These are phyloP conservation scores for Druceiella hillmani DNA, from an alignment of 2,888 invertebrate species.

Conservation along the genomic window DNA sequence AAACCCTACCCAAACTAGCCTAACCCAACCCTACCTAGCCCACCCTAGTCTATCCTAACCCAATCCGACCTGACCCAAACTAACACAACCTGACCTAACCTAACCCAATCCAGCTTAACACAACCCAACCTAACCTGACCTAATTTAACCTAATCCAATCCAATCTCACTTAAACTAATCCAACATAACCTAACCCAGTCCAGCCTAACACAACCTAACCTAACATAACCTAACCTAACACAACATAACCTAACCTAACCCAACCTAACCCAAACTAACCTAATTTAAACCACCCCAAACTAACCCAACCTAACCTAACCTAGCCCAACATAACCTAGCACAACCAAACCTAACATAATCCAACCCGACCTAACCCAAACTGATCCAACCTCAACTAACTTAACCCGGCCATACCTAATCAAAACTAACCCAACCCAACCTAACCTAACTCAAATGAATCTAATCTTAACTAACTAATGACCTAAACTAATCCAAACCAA, in stretches of 20 bases:
- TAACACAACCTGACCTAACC: slow-evolving; percentile 13
- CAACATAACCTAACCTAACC: slow-evolving; percentile 15
- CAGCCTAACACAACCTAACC: slow-evolving; percentile 14
- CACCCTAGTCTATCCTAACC: slow-evolving; percentile 8
- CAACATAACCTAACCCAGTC: slow-evolving; percentile 14
- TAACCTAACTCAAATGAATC: slow-evolving; percentile 15
- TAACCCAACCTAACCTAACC: slow-evolving; percentile 15
- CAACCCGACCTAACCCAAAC: slow-evolving; percentile 13
- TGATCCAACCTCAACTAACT: slow-evolving; percentile 14
- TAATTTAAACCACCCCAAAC: slow-evolving; percentile 10
- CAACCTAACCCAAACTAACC: slow-evolving; percentile 15
- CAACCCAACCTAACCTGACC: no score
- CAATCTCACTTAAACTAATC: slow-evolving; percentile 13
- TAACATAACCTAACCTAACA: slow-evolving; percentile 14
- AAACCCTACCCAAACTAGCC: slow-evolving; percentile 15
- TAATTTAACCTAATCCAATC: slow-evolving; percentile 15
- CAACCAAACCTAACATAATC: slow-evolving; percentile 14
- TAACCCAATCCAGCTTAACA: no score
- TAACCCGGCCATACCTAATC: slow-evolving; percentile 11
- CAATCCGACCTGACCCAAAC: slow-evolving; percentile 9
- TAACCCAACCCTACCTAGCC: slow-evolving; percentile 17
- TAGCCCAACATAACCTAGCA: slow-evolving; percentile 15
- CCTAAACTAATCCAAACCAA: slow-evolving; percentile 15
- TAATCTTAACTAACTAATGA: slow-evolving; percentile 15
- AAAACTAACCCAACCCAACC: slow-evolving; percentile 14